phyloP scores from a whole-genome alignment of 1,140 invertebrate species.

The Augochlora pura region DNA sequence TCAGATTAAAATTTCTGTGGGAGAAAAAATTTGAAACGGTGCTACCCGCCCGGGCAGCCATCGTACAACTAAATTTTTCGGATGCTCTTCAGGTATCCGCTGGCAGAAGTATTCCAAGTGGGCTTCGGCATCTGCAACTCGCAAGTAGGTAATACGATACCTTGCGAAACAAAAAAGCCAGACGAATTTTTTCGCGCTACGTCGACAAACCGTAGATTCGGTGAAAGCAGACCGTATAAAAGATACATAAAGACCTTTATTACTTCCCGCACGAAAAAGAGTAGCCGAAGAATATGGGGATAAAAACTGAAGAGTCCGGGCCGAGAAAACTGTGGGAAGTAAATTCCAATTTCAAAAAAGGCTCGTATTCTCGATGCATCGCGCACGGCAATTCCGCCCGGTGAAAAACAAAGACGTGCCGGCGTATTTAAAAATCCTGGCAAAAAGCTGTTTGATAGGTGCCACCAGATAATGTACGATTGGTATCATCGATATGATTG shows the following conservation, averaged over 20 bases:
- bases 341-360: neutral
- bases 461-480: too few species aligned
- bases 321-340: neutral
- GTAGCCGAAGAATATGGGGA: neutral
- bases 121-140: conserved; percentile 31
- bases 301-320: neutral
- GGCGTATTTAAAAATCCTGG: neutral
- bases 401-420: neutral
- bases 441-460: neutral
- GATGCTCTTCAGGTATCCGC: neutral
- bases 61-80: neutral
- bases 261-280: conserved; percentile 40
- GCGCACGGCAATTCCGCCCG: neutral
- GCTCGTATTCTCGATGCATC: neutral
- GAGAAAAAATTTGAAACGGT: neutral
- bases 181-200: conserved; percentile 36
- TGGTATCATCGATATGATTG: too few species aligned
- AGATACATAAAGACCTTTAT: conserved; percentile 45
- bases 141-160: conserved; percentile 27
- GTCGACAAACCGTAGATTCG: conserved; percentile 42
- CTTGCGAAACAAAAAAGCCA: conserved; percentile 12
- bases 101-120: neutral
- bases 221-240: conserved; percentile 53
- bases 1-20: neutral
- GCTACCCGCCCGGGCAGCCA: neutral